Base-by-base conservation (phyloP, 2,113 vertebrate species). In the Nibea coibor region DNA sequence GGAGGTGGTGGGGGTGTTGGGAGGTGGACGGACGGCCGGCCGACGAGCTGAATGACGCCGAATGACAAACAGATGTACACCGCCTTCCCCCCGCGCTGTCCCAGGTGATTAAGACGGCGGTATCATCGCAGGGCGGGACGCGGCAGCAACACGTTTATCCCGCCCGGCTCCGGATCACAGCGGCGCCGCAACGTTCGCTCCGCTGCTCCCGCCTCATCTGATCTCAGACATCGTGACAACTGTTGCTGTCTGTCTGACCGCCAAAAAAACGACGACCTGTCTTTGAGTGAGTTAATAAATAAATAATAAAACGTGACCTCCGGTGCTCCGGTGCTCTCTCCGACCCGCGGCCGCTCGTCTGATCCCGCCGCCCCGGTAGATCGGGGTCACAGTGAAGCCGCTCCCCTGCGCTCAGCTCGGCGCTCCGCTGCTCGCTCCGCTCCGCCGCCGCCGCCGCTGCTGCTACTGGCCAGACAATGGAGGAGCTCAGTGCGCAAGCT, bases 401-500 rank as follows among this genome's bases (percentile, higher is more conserved):
- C 91, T 94, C 88, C 90, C 67, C 80, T 80, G 83, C 80, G 80
- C 84, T 85, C 89, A 51, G 78, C 79, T 70, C 89, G 59, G 75
- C 85, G 87, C 80, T 87, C 75, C 78, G 51, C 72, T 82, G 26
- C 87, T 64, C 81, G 75, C 45, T 66, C 76, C 67, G 62, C 82
- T 50, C 47, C 50, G 75, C 81, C 17, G 58, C 78, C 2, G 77
- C 77, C 42, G 74, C 83, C n/a, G 76, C 88, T 54, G 79, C 85
- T 68, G 78, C 88, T 83, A 50, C 91, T 74, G 82, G 67, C 63
- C 83, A 94, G 93, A 94, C 94, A 94, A 94, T 94, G 83, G 93
- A 92, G 80, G 79, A 67, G 78, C 87, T 72, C 83, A 94, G 89
- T 94, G 95, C 93, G 94, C 94, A 95, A 75, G 71, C 93, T 93